Base-by-base conservation (phyloP, 2,113 vertebrate species). In the Crotalus helleri region DNA sequence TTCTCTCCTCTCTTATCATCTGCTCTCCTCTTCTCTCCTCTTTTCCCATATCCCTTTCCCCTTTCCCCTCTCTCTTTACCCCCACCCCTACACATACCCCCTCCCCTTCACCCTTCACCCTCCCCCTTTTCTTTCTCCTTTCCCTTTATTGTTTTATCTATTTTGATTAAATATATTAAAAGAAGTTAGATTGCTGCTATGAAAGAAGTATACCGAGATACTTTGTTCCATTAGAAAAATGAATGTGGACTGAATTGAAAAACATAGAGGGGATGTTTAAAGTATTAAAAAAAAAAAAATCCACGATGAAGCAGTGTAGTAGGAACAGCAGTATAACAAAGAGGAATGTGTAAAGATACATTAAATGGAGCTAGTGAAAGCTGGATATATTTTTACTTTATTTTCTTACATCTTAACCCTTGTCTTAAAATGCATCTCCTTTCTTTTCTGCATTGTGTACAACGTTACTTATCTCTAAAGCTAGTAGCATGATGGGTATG, bases 1-100 rank as follows among this genome's bases (percentile, higher is more conserved):
- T 24, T 23, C 0, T 3, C 1, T 61, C 3, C 23, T 9, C 8
- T 61, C 23, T 6, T 24, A 0, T 59, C 7, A 6, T 26, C 2
- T 59, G 7, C 58, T 39, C 2, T 59, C 23, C 58, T 1, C 2
- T 9, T 10, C 26, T 1, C 2, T 9, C 26, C 26, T 2, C 11
- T n/a, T 3, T 2, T 21, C 13, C 13, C 53, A 12, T 13, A 12
- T 53, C 53, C 53, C 10, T 53, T 53, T 54, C 53, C 12, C 13
- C 13, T 54, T 13, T 54, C 13, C 13, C 53, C 53, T 53, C 3
- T 54, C 57, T 59, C 7, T 24, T 10, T 13, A 12, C 13, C 9
- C 53, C 11, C 9, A 12, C 13, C 53, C 3, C 46, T 46, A 46
- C 46, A 46, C 12, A 2, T 54, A 12, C 53, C 59, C 2, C 1